These are phyloP conservation scores for Hydropsyche betteni DNA, from an alignment of 2,888 invertebrate genomes.

Conservation along the genomic window DNA sequence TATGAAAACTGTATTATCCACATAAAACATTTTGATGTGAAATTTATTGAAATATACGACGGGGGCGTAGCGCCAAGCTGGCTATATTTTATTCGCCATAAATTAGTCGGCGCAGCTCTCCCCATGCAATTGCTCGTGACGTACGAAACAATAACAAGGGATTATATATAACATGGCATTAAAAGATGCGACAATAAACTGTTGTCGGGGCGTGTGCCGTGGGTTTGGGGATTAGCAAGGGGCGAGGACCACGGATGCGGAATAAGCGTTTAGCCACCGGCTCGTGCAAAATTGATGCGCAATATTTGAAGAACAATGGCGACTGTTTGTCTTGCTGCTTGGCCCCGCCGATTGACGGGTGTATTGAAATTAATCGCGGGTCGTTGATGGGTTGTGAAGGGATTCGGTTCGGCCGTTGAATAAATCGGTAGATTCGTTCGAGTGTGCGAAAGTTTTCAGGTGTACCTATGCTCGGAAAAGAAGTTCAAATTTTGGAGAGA, in stretches of 20 bases:
- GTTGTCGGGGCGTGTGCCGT: constrained; percentile 32
- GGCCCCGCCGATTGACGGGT: not conserved
- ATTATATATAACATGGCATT: constrained; percentile 43
- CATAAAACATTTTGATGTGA: constrained; percentile 15
- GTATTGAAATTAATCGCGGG: too few species aligned
- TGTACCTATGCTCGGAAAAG: too few species aligned
- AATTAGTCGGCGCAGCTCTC: constrained; percentile 6
- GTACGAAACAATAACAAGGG: constrained; percentile 43
- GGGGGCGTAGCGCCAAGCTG: constrained; percentile 34
- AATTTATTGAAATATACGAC: constrained; percentile 17
- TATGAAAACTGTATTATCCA: not conserved
- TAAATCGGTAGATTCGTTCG: too few species aligned
- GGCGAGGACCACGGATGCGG: constrained; percentile 26
- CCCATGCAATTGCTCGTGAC: constrained; percentile 38
- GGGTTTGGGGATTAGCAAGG: constrained; percentile 25
- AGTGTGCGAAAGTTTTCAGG: too few species aligned
- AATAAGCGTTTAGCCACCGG: constrained; percentile 37
- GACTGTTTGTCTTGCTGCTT: constrained; percentile 11
- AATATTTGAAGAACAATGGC: constrained; percentile 28
- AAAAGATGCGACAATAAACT: constrained; percentile 44
- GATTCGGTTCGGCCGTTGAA: too few species aligned
- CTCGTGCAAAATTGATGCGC: constrained; percentile 31
- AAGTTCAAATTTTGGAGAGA: too few species aligned
- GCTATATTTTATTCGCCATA: constrained; percentile 33
- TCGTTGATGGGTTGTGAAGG: too few species aligned